Percentiles rank a stretch among this genome's conserved stretches.
Conservation (phyloP, 2,113 vertebrate species). For the Anser brachyrhynchus region DNA sequence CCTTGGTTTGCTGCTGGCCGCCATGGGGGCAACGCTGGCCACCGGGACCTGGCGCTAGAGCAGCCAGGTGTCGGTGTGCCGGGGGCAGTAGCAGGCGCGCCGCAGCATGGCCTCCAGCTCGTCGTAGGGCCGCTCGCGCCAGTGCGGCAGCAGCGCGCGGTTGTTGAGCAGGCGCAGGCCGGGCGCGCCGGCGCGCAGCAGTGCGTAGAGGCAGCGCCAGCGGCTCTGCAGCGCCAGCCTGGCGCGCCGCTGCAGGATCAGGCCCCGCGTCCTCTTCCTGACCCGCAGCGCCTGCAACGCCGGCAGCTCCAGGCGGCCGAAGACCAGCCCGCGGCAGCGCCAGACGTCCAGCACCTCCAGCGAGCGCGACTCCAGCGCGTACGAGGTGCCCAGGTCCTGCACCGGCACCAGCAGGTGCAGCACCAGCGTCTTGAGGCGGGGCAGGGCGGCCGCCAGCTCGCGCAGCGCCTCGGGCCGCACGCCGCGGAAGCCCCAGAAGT, state of each 20-base stretch:
- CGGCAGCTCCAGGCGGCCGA: conserved; percentile 80
- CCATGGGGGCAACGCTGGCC: too few relatives aligned
- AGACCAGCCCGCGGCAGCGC: conserved; percentile 82
- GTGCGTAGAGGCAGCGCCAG: conserved; percentile 83
- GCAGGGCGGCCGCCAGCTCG: conserved; percentile 77
- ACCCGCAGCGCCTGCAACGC: conserved; percentile 79
- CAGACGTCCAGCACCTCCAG: conserved; percentile 85
- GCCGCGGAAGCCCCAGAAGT: conserved; percentile 86
- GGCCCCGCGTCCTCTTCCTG: conserved; percentile 82
- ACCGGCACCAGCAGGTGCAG: conserved; percentile 84
- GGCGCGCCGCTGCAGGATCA: conserved; percentile 81
- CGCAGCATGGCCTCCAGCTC: conserved; percentile 80
- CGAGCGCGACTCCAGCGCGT: conserved; percentile 79
- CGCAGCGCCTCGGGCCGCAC: conserved; percentile 80
- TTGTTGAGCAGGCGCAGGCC: conserved; percentile 82
- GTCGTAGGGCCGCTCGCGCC: conserved; percentile 76
- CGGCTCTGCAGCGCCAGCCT: conserved; percentile 81
- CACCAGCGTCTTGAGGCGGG: conserved; percentile 80
- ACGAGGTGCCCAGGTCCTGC: conserved; percentile 81
- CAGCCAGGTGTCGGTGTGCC: conserved; percentile 85
- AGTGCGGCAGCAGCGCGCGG: conserved; percentile 78
- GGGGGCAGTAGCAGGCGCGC: conserved; percentile 83
- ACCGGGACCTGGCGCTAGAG: not conserved
- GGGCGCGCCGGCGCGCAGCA: conserved; percentile 80
- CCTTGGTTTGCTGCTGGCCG: too few relatives aligned